These are phyloP conservation scores for Eutolmus rufibarbis DNA, from an alignment of 2,888 invertebrate species.

Conservation along the genomic window DNA sequence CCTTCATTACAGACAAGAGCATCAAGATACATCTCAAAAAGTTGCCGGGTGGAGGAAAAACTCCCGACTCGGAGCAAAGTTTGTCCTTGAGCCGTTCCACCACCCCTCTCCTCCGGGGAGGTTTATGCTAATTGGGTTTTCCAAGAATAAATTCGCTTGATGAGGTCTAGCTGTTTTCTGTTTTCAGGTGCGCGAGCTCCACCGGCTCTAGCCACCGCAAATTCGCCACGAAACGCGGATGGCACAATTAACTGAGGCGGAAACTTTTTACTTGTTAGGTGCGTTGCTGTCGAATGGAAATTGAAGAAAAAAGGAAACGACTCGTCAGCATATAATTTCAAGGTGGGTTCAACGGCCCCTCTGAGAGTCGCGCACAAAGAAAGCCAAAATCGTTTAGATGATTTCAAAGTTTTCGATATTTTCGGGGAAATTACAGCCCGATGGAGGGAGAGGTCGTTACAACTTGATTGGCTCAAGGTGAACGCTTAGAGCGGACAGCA, in stretches of 20 bases:
- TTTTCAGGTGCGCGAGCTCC: not conserved
- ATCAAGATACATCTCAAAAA: not conserved
- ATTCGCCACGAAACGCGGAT: not conserved
- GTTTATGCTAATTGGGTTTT: constrained; percentile 9
- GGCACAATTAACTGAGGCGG: not conserved
- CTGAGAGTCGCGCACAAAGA: not conserved
- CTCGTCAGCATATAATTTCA: not conserved
- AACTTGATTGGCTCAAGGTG: not conserved
- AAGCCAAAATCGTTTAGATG: not conserved
- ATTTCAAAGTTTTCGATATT: not conserved
- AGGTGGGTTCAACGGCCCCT: not conserved
- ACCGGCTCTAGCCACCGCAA: not conserved
- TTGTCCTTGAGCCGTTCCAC: not conserved
- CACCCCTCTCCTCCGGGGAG: not conserved
- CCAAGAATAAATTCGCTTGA: not conserved
- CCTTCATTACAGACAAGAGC: not conserved
- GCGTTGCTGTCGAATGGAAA: not conserved
- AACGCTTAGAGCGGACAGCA: not conserved
- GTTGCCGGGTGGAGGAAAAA: not conserved
- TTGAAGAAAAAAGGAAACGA: not conserved
- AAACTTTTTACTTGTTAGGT: not conserved
- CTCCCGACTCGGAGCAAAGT: not conserved
- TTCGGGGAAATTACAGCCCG: not conserved
- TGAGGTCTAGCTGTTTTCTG: not conserved
- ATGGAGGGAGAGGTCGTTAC: not conserved